phyloP scores from a whole-genome alignment of 1,140 invertebrate genomes.

The Microplitis mediator region DNA sequence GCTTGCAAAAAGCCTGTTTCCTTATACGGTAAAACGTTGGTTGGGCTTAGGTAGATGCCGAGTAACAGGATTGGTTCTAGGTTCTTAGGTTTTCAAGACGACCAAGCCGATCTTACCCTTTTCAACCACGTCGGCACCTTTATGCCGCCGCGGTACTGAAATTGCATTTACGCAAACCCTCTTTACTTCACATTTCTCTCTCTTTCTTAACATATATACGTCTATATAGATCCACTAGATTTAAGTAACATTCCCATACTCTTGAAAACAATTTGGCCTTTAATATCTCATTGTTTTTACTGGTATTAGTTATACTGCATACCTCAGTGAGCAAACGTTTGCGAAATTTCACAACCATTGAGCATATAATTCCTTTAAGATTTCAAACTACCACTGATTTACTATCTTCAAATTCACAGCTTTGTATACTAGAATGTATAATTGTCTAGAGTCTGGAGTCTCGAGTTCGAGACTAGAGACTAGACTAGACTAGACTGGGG shows the following conservation, averaged over 20 bases:
- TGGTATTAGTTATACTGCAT: background rate
- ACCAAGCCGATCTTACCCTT: constrained; percentile 20
- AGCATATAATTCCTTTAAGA: background rate
- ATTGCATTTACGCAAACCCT: constrained; percentile 21
- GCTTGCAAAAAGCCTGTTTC: background rate
- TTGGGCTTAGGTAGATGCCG: background rate
- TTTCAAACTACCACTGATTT: background rate
- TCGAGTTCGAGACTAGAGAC: too few species aligned
- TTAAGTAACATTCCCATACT: too few species aligned
- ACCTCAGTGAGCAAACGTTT: background rate
- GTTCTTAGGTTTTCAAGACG: background rate
- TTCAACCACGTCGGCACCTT: constrained; percentile 10
- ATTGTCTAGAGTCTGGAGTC: too few species aligned
- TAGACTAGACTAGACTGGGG: too few species aligned
- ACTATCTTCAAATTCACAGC: background rate
- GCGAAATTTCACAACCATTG: background rate
- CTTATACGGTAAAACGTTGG: constrained; percentile 1
- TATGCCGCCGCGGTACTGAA: constrained; percentile 9
- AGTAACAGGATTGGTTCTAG: constrained; percentile 22
- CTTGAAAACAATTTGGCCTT: too few species aligned
- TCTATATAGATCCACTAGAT: too few species aligned
- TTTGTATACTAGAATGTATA: too few species aligned
- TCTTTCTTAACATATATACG: background rate
- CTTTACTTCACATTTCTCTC: background rate
- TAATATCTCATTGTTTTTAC: too few species aligned